phyloP scores from a whole-genome alignment of 2,888 invertebrate genomes.

The Ommatoiulus sabulosus region DNA sequence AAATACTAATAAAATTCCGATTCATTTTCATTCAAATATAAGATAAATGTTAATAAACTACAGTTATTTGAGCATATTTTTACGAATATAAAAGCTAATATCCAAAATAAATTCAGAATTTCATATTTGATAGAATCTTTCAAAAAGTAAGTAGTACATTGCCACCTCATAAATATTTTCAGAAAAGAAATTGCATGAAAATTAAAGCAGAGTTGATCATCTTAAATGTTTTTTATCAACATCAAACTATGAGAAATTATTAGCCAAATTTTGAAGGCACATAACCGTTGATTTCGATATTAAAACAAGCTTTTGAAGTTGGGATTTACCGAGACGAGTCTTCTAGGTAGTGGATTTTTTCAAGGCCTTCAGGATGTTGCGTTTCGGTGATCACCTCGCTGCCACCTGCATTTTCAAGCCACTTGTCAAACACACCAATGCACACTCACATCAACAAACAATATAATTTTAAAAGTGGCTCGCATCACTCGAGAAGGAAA shows the following conservation, averaged over 20 bases:
- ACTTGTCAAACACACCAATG: slow-evolving; percentile 50
- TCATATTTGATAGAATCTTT: background rate
- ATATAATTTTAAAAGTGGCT: slow-evolving; percentile 29
- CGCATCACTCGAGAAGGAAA: slow-evolving; percentile 35
- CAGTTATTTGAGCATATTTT: background rate
- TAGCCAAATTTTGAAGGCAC: background rate
- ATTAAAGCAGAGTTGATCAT: too few relatives aligned
- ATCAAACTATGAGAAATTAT: background rate
- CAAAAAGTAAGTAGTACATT: background rate
- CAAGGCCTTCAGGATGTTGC: slow-evolving; percentile 87
- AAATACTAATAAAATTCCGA: background rate
- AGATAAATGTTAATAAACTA: background rate
- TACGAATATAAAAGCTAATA: background rate
- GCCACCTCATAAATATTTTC: background rate
- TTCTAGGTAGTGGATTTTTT: slow-evolving; percentile 90
- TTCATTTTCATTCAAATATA: background rate
- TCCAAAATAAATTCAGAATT: background rate
- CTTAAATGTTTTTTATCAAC: too few relatives aligned
- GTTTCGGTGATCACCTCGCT: slow-evolving; percentile 86
- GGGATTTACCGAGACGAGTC: slow-evolving; percentile 69
- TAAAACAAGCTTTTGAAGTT: background rate
- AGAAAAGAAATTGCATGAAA: too few relatives aligned
- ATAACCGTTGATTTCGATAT: background rate
- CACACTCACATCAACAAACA: slow-evolving; percentile 52
- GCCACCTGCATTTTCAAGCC: slow-evolving; percentile 66